Conservation (phyloP, 2,113 vertebrate species). For the Pluvialis apricaria region DNA sequence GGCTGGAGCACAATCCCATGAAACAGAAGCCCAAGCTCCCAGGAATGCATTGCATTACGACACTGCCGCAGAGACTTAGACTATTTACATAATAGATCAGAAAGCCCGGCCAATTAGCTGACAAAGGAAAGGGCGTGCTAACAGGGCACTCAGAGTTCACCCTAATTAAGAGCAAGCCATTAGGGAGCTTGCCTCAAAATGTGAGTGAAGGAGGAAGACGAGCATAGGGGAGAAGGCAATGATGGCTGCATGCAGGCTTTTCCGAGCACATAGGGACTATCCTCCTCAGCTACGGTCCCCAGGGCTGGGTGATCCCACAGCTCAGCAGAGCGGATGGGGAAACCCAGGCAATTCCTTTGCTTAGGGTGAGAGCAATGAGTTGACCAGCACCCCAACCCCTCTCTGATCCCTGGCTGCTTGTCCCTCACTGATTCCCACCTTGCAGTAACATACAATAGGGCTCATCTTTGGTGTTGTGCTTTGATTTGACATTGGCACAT, state of each 20-base stretch:
- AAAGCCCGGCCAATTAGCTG: conserved; percentile 49
- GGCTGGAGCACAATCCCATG: conserved; percentile 21
- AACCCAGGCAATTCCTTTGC: background rate
- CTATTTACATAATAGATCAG: conserved; percentile 58
- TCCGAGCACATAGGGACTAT: background rate
- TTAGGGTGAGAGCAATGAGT: background rate
- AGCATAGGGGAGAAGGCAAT: background rate
- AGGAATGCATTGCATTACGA: conserved; percentile 25
- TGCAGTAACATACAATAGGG: accelerated
- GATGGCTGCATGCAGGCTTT: background rate
- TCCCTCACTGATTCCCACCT: background rate
- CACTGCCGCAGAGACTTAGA: conserved; percentile 26
- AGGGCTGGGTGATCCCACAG: background rate
- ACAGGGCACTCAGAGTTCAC: conserved; percentile 52
- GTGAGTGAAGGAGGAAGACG: background rate
- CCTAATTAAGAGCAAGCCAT: conserved; percentile 12
- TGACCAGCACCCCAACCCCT: background rate
- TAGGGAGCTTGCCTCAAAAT: background rate
- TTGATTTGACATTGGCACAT: background rate
- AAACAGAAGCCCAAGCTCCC: conserved; percentile 41
- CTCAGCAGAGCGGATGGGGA: background rate
- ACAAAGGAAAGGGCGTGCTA: conserved; percentile 32
- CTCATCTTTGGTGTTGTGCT: background rate
- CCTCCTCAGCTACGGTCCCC: background rate
- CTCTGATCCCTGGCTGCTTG: background rate